A percentile compares a stretch with the other conserved stretches of the same genome.
phyloP scores from a whole-genome alignment of 2,113 vertebrate genomes.

The Lepus europaeus region DNA sequence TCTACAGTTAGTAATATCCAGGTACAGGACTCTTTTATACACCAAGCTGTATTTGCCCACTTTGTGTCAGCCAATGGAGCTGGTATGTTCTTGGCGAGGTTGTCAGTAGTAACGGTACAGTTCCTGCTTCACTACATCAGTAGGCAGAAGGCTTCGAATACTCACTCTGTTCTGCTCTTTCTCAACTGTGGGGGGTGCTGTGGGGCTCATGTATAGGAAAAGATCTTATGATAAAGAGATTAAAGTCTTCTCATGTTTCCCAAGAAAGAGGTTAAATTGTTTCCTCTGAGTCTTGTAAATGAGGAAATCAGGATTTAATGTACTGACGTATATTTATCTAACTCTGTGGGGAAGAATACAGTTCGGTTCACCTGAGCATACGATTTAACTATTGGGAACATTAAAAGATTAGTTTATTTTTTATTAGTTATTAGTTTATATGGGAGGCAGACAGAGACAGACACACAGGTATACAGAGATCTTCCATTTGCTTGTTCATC shows the following conservation, averaged over 20 bases:
- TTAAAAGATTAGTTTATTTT: too few relatives aligned
- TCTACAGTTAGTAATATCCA: conserved; percentile 34
- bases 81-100: not conserved
- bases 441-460: too few relatives aligned
- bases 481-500: too few relatives aligned
- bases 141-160: not conserved
- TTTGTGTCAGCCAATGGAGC: not conserved
- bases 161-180: not conserved
- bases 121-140: not conserved
- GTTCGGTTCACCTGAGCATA: not conserved
- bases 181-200: not conserved
- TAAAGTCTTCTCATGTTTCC: not conserved
- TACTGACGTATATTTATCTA: not conserved
- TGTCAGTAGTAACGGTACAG: not conserved
- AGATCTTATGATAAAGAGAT: not conserved
- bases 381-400: not conserved
- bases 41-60: conserved; percentile 26
- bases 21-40: not conserved
- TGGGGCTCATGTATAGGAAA: not conserved
- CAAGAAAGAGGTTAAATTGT: not conserved
- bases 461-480: too few relatives aligned
- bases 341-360: not conserved
- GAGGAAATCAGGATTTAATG: not conserved
- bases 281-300: not conserved
- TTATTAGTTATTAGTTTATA: too few relatives aligned